Base-by-base conservation (phyloP, 2,797 vertebrate species). In the Tympanoctomys barrerae region DNA sequence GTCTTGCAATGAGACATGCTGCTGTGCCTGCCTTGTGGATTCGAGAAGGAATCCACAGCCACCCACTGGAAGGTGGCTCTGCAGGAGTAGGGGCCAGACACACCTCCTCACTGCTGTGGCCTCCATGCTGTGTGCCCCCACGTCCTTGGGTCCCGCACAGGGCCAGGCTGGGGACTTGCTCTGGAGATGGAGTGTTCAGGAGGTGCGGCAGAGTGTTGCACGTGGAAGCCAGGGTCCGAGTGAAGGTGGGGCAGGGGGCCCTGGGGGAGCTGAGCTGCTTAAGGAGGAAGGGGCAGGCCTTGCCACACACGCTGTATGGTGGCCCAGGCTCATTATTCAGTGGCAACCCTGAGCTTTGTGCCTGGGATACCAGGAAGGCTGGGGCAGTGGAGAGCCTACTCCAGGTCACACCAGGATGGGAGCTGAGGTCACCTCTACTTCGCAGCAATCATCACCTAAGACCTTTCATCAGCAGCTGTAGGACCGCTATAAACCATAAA, bases 231-330 rank as follows among this genome's bases (percentile, higher is more conserved):
- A 73, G 54, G 42, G 11, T 39, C 77, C 0, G 6, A 70, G 57
- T 14, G 75, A 42, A 78, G 59, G 42, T 3, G 24, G 77, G 77
- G 71, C 21, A 66, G 85, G 66, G 62, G 26, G 61, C 42, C 28
- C 2, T 3, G 7, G 24, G 24, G 59, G n/a, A 61, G 42, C 87
- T 2, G 57, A 2, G 36, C 9, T 46, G 78, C 88, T 86, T 18
- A 0, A 49, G 70, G 68, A 81, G 78, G 73, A 61, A 77, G 59
- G 78, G 11, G 11, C 66, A 75, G 52, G n/a, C 2, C 33, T 49
- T 1, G 12, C 13, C 28, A 19, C 8, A 26, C 0, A 18, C 2
- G 8, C 21, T 57, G 21, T 24, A 6, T 11, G 39, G n/a, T 12
- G 80, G 42, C 52, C 39, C 54, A 52, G 36, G 19, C 16, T 22